Evolutionary conservation across 2,113 vertebrate species (phyloP), one percentile per base, ranked within the genome.

Genomic region (Cyanoderma ruficeps): DNA sequence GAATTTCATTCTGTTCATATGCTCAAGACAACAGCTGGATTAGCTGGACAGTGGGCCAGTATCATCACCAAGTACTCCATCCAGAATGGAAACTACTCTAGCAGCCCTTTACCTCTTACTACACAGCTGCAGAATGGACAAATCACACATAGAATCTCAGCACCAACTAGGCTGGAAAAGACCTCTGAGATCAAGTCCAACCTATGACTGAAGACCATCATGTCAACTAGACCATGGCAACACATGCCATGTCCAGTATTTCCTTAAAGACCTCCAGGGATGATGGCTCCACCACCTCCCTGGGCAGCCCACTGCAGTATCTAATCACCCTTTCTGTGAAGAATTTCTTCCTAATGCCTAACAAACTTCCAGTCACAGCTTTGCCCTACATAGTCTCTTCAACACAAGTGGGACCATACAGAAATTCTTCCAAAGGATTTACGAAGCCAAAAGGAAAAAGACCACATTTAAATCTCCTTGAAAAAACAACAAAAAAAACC

Each of bases 161-260:
- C 35, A 57, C 25, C 35, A 49, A 7, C 21, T 25, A 42, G 25
- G 60, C 1, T 76, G 71, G 71, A 42, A 49, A 50, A 57, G 30
- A 41, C 16, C 30, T 50, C 61, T 14, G 35, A 65, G 35, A 57
- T 42, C 31, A 50, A 35, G 35, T 35, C 61, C 21, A 31, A 31
- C 12, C 60, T 35, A 22, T 18, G 17, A 46, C 22, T 39, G 41
- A 67, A 57, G 24, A 21, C 10, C 24, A 85, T 30, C 30, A 30
- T 5, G 42, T 49, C 30, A 75, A 49, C 15, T 8, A 56, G 28
- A 39, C 33, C 49, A 28, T 10, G 18, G 69, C n/a, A 64, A 15
- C 50, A 85, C 49, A 30, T 41, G 50, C 20, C 15, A 75, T 0
- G 0, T 49, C 60, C 35, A 20, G 1, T 20, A 65, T 31, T 67